Percentiles rank a stretch among this genome's conserved stretches.
Conservation (phyloP, 2,888 invertebrate genomes). For the Drosophila algonquin region DNA sequence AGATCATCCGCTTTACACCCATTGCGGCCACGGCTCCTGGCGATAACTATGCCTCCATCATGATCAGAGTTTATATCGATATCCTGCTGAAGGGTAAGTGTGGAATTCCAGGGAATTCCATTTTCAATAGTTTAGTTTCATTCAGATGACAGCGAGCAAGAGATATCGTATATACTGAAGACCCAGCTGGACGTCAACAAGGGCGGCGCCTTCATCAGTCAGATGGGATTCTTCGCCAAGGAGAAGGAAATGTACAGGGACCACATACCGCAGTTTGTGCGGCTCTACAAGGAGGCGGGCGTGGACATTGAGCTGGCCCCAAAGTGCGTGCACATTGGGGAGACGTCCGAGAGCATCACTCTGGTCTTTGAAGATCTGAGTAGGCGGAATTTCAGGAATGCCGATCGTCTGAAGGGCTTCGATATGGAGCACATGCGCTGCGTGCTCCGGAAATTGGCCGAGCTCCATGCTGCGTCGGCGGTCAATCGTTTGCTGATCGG, state of each 20-base stretch:
- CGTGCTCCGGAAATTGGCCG: conserved; percentile 72
- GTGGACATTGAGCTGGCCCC: conserved; percentile 68
- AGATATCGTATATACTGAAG: conserved; percentile 75
- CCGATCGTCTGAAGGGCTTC: conserved; percentile 74
- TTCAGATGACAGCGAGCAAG: conserved; percentile 52
- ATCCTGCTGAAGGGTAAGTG: conserved; percentile 67
- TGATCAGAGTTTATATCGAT: conserved; percentile 72
- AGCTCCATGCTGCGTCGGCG: conserved; percentile 81
- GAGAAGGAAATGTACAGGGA: conserved; percentile 74
- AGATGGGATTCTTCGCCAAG: conserved; percentile 73
- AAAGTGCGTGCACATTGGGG: conserved; percentile 64
- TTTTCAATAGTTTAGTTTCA: background rate
- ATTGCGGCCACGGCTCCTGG: conserved; percentile 76
- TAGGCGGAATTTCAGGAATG: conserved; percentile 62
- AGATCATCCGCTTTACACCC: conserved; percentile 57
- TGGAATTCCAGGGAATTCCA: background rate
- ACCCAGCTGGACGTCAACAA: conserved; percentile 56
- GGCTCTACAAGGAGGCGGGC: conserved; percentile 71
- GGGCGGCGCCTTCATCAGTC: conserved; percentile 44
- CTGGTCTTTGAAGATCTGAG: conserved; percentile 78
- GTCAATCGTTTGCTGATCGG: conserved; percentile 64
- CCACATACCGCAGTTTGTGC: conserved; percentile 68
- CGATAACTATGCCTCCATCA: conserved; percentile 78
- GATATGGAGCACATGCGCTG: conserved; percentile 72
- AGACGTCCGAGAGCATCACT: conserved; percentile 59